Conservation (phyloP, 1,140 invertebrate genomes). For the Brachionus angularis region DNA sequence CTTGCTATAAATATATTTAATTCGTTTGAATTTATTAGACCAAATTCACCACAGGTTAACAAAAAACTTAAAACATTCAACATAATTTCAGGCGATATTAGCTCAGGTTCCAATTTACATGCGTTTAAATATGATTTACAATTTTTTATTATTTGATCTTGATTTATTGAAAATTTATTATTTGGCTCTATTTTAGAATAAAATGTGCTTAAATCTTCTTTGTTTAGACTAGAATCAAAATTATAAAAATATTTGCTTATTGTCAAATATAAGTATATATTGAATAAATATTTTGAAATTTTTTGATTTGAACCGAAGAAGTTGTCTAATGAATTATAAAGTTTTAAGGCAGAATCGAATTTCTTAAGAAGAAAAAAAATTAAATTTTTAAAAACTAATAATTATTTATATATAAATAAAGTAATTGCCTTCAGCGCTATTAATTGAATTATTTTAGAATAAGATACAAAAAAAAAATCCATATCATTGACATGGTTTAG, state of each 20-base stretch:
- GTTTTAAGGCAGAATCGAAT: constrained; percentile 3
- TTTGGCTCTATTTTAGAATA: neutral
- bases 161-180: constrained; percentile 1
- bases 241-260: constrained; percentile 9
- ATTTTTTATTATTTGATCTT: constrained; percentile 13
- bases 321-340: constrained; percentile 11
- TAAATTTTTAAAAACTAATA: too few relatives aligned
- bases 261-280: constrained; percentile 1
- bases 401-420: too few relatives aligned
- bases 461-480: constrained; percentile 28
- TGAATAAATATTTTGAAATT: constrained; percentile 2
- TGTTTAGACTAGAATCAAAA: neutral
- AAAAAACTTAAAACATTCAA: neutral
- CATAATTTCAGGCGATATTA: constrained; percentile 4
- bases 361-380: too few relatives aligned
- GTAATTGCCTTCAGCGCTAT: neutral
- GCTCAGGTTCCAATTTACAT: neutral
- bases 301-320: neutral
- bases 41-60: constrained; percentile 8
- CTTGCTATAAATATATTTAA: neutral
- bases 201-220: neutral
- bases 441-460: constrained; percentile 29
- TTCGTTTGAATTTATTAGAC: too few relatives aligned
- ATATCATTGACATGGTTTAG: constrained; percentile 14
- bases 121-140: neutral